Conservation (phyloP, 1,140 invertebrate genomes). For the Trigoniulus corallinus region DNA sequence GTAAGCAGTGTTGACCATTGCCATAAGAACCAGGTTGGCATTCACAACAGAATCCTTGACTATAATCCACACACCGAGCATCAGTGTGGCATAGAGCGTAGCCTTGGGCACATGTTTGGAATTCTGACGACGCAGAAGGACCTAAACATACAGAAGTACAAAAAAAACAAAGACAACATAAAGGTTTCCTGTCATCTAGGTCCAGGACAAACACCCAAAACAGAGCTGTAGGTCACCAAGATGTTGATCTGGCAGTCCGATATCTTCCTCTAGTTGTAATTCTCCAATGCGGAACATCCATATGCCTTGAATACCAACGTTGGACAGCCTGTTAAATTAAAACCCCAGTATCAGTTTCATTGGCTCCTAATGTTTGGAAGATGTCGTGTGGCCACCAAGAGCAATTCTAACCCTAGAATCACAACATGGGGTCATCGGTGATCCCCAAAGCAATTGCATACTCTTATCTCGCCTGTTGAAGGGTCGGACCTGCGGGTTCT, state of each 20-base stretch:
- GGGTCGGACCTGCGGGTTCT: too few relatives aligned
- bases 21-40: conserved; percentile 68
- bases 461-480: too few relatives aligned
- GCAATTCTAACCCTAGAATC: too few relatives aligned
- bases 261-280: conserved; percentile 36
- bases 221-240: too few relatives aligned
- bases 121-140: conserved; percentile 14
- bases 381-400: not conserved
- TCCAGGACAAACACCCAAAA: too few relatives aligned
- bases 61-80: conserved; percentile 63
- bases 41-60: conserved; percentile 69
- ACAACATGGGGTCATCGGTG: too few relatives aligned
- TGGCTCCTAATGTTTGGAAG: not conserved
- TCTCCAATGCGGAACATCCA: conserved; percentile 68
- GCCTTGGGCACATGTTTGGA: conserved; percentile 33
- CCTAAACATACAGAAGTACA: conserved; percentile 9
- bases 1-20: conserved; percentile 75
- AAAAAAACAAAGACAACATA: too few relatives aligned
- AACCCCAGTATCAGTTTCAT: not conserved
- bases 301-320: conserved; percentile 58
- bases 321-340: conserved; percentile 46
- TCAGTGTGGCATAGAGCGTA: conserved; percentile 57
- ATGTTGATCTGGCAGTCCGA: conserved; percentile 48
- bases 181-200: too few relatives aligned
- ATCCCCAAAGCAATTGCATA: too few relatives aligned